phyloP scores from a whole-genome alignment of 2,797 vertebrate genomes.

The Leuciscus waleckii region DNA sequence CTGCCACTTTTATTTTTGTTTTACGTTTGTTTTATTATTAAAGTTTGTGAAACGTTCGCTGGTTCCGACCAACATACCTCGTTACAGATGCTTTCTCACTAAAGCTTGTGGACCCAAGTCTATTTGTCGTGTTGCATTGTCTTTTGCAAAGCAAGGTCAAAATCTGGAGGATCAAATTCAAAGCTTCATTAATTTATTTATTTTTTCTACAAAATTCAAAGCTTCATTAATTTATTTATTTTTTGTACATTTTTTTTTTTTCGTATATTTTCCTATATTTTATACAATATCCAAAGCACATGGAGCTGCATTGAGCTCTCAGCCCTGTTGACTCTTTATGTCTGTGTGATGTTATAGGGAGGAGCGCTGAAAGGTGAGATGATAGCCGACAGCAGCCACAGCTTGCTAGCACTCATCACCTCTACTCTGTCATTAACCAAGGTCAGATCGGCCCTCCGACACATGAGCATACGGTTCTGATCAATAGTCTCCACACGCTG shows the following conservation, averaged over 20 bases:
- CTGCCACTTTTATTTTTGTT: too few relatives aligned
- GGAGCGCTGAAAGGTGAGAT: slow-evolving; percentile 16
- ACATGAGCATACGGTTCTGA: slow-evolving; percentile 47
- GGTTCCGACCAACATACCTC: too few relatives aligned
- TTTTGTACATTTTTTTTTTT: too few relatives aligned
- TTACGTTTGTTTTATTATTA: too few relatives aligned
- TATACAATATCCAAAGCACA: too few relatives aligned
- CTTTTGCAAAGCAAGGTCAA: not conserved
- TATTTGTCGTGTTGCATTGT: not conserved
- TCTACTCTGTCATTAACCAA: slow-evolving; percentile 49
- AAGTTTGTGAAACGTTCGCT: too few relatives aligned
- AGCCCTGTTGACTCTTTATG: not conserved
- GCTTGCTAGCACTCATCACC: slow-evolving; percentile 34
- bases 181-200: not conserved
- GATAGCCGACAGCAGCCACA: slow-evolving; percentile 17
- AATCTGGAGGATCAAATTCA: not conserved
- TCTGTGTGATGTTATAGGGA: slow-evolving; percentile 2
- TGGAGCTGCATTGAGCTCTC: not conserved
- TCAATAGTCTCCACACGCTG: slow-evolving; percentile 55
- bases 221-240: not conserved
- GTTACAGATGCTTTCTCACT: not conserved
- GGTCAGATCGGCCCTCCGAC: slow-evolving; percentile 50
- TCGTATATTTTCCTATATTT: too few relatives aligned
- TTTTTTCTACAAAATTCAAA: too few relatives aligned
- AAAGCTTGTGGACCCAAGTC: not conserved